Base-by-base conservation (phyloP, 2,113 vertebrate species). In the Paradoxurus hermaphroditus region DNA sequence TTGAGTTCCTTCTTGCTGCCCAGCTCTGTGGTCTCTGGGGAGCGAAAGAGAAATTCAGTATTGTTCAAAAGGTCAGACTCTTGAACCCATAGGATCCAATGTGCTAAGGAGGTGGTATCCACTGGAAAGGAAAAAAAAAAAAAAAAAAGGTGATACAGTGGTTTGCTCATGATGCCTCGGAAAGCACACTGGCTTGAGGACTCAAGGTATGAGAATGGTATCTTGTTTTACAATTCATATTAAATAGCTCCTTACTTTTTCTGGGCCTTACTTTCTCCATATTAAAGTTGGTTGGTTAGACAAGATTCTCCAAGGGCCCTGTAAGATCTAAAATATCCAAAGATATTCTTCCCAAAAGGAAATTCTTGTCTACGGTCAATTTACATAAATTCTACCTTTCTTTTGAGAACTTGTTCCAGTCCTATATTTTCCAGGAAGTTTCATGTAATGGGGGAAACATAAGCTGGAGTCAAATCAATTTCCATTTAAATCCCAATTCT, bases 1-100 rank as follows among this genome's bases (percentile, higher is more conserved):
- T 99, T 99, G 97, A 99, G 98, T 83, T 99, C 99, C 95, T 99
- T 99, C 96, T 99, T 99, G 98, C 99, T 99, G 7, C 99, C 99
- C 82, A 99, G 99, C 93, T 99, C 99, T 0, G 99, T 99, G 44
- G 99, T 99, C 98, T 99, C 99, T 99, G 98, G 83, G 97, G 95
- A 84, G 51, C 49, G 36, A 82, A 25, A 96, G 41, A 36, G 29
- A 62, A 84, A 65, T 46, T 87, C 36, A 85, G 53, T 41, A 72
- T 49, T 78, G 10, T 23, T 84, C 44, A 88, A 91, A 90, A 49
- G 41, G n/a, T 23, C 18, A 15, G 51, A 85, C 34, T 53, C 51
- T 63, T 44, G 36, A 86, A 70, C 16, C 62, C 85, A 87, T 7
- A 29, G 19, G 7, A 6, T 67, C 51, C 11, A 3, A 31, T 49